phyloP scores from a whole-genome alignment of 2,888 invertebrate species.

The Beris morrisii region DNA sequence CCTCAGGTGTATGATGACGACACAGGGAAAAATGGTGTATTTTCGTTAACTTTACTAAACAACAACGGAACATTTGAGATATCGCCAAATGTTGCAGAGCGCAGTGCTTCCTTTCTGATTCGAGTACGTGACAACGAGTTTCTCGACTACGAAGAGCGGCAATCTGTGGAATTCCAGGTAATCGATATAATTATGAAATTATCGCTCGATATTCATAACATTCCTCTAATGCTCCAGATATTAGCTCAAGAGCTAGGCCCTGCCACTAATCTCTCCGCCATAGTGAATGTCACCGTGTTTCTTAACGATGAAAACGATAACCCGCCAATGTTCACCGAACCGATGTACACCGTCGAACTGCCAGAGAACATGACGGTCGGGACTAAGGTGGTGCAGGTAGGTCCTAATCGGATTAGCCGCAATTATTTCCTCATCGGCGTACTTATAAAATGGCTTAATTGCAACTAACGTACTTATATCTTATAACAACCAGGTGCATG shows the following conservation, averaged over 20 bases:
- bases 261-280: conserved; percentile 71
- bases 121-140: conserved; percentile 78
- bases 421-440: not conserved
- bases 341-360: conserved; percentile 73
- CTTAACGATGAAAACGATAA: conserved; percentile 88
- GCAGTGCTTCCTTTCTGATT: conserved; percentile 76
- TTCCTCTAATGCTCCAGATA: conserved; percentile 59
- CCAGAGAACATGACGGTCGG: conserved; percentile 81
- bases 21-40: conserved; percentile 80
- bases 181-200: not conserved
- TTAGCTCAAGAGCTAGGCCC: conserved; percentile 80
- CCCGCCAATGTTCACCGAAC: conserved; percentile 74
- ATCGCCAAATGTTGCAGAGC: conserved; percentile 78
- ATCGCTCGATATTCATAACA: conserved; percentile 40
- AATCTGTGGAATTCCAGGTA: conserved; percentile 75
- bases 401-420: conserved; percentile 19
- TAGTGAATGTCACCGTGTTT: conserved; percentile 76
- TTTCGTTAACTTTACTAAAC: conserved; percentile 73
- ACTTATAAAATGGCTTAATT: not conserved
- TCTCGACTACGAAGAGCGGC: conserved; percentile 82
- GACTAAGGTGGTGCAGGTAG: conserved; percentile 66
- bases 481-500: conserved; percentile 65
- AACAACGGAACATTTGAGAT: conserved; percentile 90
- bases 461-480: not conserved
- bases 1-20: conserved; percentile 76